A percentile compares a stretch with the other conserved stretches of the same genome.
Conservation (phyloP, 2,888 invertebrate genomes). For the Eueremaeus valkanovi region DNA sequence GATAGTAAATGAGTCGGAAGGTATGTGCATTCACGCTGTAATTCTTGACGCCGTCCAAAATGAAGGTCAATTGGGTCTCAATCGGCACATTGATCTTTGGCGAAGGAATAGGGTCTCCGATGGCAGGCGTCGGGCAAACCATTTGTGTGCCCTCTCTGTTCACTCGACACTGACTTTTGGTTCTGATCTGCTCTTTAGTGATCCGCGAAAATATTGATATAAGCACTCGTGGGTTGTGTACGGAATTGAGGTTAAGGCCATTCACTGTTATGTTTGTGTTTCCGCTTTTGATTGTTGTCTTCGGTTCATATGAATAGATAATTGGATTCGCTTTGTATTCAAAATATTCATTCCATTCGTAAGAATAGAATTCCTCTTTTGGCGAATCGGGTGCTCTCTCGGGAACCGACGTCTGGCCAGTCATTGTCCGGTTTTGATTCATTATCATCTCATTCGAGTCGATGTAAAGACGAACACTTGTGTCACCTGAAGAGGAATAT, state of each 20-base stretch:
- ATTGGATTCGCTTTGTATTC: slow-evolving; percentile 6
- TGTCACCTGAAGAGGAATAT: background rate
- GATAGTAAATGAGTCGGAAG: slow-evolving; percentile 50
- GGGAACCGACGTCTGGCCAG: background rate
- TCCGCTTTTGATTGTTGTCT: slow-evolving; percentile 49
- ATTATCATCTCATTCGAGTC: slow-evolving; percentile 1
- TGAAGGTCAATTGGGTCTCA: slow-evolving; percentile 8
- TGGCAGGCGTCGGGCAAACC: slow-evolving; percentile 49
- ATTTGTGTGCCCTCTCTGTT: slow-evolving; percentile 48
- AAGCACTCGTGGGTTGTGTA: slow-evolving; percentile 48
- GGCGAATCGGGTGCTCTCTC: background rate
- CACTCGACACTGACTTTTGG: background rate
- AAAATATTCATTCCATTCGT: slow-evolving; percentile 25
- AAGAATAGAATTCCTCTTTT: background rate
- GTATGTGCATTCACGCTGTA: slow-evolving; percentile 42
- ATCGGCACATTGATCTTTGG: background rate
- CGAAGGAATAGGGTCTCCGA: background rate
- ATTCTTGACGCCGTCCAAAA: slow-evolving; percentile 51
- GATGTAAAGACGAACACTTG: slow-evolving; percentile 6
- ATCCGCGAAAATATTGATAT: too few relatives aligned
- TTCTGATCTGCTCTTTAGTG: background rate
- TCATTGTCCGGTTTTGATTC: background rate
- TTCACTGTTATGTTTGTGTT: slow-evolving; percentile 50
- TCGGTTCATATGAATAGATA: background rate
- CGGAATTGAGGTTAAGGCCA: slow-evolving; percentile 51